These are phyloP conservation scores for Tonatia bakeri DNA, from an alignment of 2,113 vertebrate species.

Conservation along the genomic window DNA sequence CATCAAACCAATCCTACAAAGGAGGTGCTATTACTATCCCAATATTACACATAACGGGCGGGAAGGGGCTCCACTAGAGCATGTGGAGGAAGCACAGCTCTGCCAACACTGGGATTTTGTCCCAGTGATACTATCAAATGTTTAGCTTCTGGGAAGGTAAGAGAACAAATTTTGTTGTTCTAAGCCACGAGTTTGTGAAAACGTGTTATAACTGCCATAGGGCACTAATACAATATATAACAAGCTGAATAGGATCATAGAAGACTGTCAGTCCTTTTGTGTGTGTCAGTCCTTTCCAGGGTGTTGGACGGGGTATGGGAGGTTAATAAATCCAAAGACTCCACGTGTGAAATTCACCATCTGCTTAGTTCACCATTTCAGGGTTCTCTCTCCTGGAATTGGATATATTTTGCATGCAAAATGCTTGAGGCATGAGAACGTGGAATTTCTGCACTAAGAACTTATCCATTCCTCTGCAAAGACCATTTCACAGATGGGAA, in stretches of 20 bases:
- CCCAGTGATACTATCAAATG: neutral
- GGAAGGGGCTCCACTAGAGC: neutral
- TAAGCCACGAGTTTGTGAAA: neutral
- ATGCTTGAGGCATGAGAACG: neutral
- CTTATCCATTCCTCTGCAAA: neutral
- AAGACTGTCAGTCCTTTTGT: neutral
- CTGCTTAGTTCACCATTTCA: neutral
- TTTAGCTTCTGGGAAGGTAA: neutral
- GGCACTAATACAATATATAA: neutral
- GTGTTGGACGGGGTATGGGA: neutral
- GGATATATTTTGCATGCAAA: neutral
- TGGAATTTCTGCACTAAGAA: neutral
- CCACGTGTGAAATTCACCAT: neutral
- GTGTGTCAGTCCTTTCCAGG: neutral
- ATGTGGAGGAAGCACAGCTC: neutral
- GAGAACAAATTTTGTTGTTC: neutral
- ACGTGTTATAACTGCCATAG: neutral
- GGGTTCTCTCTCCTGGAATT: neutral
- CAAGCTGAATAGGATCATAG: neutral
- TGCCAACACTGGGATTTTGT: neutral
- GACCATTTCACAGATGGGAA: neutral
- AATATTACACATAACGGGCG: neutral
- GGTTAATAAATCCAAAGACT: neutral
- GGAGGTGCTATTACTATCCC: neutral
- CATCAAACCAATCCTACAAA: neutral